A percentile compares a stretch with the other conserved stretches of the same genome.
phyloP scores from a whole-genome alignment of 2,797 vertebrate genomes.

The Onychomys leucogaster region DNA sequence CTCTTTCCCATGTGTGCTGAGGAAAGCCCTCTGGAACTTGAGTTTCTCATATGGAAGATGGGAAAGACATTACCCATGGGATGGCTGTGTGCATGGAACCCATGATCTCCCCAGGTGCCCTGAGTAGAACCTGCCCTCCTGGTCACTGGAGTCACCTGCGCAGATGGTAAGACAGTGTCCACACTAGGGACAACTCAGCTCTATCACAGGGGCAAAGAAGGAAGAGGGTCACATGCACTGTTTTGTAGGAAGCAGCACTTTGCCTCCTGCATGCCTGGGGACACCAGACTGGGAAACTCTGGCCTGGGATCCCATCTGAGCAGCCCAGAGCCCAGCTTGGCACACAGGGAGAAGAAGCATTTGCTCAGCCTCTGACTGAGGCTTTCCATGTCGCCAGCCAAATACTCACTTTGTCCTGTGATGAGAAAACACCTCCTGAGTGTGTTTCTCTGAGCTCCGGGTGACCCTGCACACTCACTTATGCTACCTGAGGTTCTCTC shows the following conservation, averaged over 20 bases:
- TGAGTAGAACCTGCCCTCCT: background rate
- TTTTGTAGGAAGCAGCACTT: background rate
- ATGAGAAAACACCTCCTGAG: background rate
- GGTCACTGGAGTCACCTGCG: background rate
- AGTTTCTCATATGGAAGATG: background rate
- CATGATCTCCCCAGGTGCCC: background rate
- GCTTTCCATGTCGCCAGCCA: background rate
- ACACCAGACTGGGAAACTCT: background rate
- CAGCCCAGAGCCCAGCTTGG: background rate
- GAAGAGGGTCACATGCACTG: background rate
- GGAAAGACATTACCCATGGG: background rate
- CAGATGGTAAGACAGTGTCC: background rate
- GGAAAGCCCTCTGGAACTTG: background rate
- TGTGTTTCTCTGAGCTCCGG: background rate
- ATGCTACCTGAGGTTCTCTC: too few relatives aligned
- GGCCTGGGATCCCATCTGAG: background rate
- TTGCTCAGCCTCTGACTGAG: background rate
- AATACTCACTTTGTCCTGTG: background rate
- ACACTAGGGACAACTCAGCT: background rate
- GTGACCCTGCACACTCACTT: background rate
- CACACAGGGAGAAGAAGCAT: background rate
- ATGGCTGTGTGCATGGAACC: background rate
- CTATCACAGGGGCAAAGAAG: background rate
- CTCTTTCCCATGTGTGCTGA: fast-evolving
- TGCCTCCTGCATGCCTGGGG: background rate